Percentiles rank a stretch among this genome's conserved stretches.
Evolutionary conservation across 2,113 vertebrate species (phyloP).

Genomic region (Tragelaphus strepsiceros): DNA sequence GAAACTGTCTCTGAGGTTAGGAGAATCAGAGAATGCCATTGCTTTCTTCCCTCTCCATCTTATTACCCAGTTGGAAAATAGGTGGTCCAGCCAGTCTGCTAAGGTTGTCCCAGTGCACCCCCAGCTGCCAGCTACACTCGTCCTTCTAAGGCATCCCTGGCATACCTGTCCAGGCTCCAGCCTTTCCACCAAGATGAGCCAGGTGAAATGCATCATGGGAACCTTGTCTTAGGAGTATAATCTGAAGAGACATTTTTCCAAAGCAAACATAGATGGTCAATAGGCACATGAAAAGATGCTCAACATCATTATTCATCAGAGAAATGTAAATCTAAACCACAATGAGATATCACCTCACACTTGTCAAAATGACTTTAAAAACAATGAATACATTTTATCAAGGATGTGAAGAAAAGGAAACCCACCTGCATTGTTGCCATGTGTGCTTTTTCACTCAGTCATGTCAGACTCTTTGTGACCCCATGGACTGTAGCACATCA

Average conservation of each 20-base stretch:
- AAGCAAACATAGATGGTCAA: background rate
- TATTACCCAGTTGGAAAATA: background rate
- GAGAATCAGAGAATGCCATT: background rate
- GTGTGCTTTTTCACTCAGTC: background rate
- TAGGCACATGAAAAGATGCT: background rate
- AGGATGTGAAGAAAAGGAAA: background rate
- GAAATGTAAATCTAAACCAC: background rate
- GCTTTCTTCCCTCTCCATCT: background rate
- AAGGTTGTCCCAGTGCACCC: background rate
- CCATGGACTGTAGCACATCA: accelerated
- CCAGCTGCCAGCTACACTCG: accelerated
- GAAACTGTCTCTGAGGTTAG: background rate
- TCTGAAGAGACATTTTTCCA: background rate
- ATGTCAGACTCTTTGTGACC: accelerated
- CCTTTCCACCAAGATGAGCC: background rate
- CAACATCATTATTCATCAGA: background rate
- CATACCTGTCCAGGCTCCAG: background rate
- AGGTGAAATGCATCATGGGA: background rate
- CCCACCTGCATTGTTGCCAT: background rate
- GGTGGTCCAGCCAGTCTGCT: background rate
- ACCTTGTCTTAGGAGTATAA: background rate
- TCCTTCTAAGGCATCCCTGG: background rate
- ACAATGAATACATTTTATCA: background rate
- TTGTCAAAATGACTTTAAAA: background rate
- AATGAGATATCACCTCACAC: background rate